Conservation (phyloP, 2,113 vertebrate species). For the Zingel zingel region DNA sequence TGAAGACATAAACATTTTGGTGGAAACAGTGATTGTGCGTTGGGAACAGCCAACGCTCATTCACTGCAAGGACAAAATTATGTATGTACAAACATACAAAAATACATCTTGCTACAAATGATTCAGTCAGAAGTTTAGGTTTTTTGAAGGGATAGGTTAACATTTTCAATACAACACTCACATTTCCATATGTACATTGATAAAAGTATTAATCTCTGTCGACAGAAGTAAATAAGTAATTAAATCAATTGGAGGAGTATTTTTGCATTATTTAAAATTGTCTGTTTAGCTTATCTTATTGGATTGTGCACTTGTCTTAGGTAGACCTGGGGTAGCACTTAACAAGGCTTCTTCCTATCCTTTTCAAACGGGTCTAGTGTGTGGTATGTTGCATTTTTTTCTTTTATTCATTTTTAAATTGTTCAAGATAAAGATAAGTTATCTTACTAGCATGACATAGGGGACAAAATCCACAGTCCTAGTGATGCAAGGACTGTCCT, state of each 20-base stretch:
- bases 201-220: background rate
- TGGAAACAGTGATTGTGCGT: slow-evolving; percentile 37
- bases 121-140: background rate
- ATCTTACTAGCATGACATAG: background rate
- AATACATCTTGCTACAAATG: slow-evolving; percentile 9
- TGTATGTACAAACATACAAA: slow-evolving; percentile 8
- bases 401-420: no score
- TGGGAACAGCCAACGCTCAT: slow-evolving; percentile 18
- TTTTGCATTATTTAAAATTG: no score
- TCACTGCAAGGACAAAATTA: slow-evolving; percentile 16
- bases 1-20: slow-evolving; percentile 56
- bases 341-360: no score
- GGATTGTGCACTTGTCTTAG: no score
- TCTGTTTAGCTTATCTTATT: no score
- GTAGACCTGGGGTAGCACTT: no score
- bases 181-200: background rate
- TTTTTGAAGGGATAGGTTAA: background rate
- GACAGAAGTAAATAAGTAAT: no score
- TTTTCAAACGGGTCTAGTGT: no score
- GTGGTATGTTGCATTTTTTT: background rate
- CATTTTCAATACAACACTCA: slow-evolving; percentile 9
- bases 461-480: background rate
- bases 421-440: background rate
- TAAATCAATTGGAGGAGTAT: no score
- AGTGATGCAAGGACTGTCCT: background rate